Percentiles rank a stretch among this genome's conserved stretches.
These are phyloP conservation scores for Hydrotaea cyrtoneurina DNA, from an alignment of 2,888 invertebrate species.

Conservation along the genomic window DNA sequence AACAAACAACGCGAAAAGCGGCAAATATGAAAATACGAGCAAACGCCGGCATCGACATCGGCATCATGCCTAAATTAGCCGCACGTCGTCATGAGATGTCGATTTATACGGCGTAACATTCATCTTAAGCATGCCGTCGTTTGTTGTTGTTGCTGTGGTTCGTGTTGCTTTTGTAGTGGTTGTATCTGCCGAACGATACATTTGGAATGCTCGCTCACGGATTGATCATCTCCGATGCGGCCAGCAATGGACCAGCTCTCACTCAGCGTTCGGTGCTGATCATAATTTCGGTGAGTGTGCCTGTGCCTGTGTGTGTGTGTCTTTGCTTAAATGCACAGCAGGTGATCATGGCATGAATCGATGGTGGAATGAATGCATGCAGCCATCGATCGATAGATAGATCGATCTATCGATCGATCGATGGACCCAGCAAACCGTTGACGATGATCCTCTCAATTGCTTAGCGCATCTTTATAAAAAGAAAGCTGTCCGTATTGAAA, in stretches of 20 bases:
- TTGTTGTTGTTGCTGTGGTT: neutral
- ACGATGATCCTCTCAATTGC: conserved; percentile 3
- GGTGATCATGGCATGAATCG: conserved; percentile 40
- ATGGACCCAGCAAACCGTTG: conserved; percentile 10
- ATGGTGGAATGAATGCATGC: neutral
- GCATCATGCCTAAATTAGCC: conserved; percentile 74
- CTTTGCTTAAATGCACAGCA: conserved; percentile 45
- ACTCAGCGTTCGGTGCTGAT: neutral
- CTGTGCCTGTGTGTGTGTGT: neutral
- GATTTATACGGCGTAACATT: conserved; percentile 57
- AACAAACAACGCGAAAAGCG: conserved; percentile 5
- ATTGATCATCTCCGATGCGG: neutral
- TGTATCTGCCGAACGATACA: neutral
- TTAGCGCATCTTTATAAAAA: conserved; percentile 41
- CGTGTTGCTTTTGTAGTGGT: neutral
- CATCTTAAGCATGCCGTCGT: conserved; percentile 42
- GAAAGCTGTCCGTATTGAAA: conserved; percentile 18
- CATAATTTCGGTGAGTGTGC: neutral
- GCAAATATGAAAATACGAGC: conserved; percentile 39
- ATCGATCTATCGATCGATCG: too few relatives aligned
- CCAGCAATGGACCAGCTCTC: neutral
- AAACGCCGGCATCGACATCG: conserved; percentile 42
- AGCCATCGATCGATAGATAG: too few relatives aligned
- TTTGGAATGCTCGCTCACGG: neutral
- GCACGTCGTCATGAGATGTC: conserved; percentile 63